Evolutionary conservation across 2,113 vertebrate species (phyloP), one percentile per base, ranked within the genome.

Genomic region (rabbit (Oryctolagus cuniculus)): DNA sequence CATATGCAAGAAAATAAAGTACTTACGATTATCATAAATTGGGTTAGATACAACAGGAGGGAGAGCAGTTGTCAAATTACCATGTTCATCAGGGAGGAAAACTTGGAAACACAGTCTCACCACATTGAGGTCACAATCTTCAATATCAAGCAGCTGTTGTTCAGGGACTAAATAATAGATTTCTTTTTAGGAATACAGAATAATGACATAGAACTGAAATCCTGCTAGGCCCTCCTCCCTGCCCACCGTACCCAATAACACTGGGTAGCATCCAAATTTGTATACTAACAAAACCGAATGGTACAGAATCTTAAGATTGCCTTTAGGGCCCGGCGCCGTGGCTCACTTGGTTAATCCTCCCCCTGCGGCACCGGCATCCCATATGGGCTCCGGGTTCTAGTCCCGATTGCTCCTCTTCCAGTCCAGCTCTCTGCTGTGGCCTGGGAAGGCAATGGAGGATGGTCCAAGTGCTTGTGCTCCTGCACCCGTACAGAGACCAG

Each of bases 21-120:
- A 99, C 99, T 99, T 98, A 99, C 99, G 98, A 98, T 99, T 99
- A 98, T 99, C 99, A 77, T 99, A 99, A 98, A 99, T 99, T 19
- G 99, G 99, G 98, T 99, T 99, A 93, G 99, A 99, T 94, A 99
- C 98, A 44, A 99, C 96, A 85, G 99, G 99, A 81, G 96, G 97
- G 85, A 99, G 98, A 3, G 97, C 93, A 36, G 98, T 97, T 0
- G 98, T 99, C 98, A 98, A 99, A 91, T 98, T 98, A 90, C 99
- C 99, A 0, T 97, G 98, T 61, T 99, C 98, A 4, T 99, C 99
- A 0, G 98, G 99, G 36, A 99, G 98, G 96, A 98, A 99, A 13
- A 99, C 99, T 96, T 99, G 99, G 97, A 99, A 99, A 95, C 99
- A 99, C 69, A 99, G 98, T 16, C 99, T 99, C 58, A 99, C 99